These are phyloP conservation scores for Macrocentrus cingulum DNA, from an alignment of 1,140 invertebrate species.

Conservation along the genomic window DNA sequence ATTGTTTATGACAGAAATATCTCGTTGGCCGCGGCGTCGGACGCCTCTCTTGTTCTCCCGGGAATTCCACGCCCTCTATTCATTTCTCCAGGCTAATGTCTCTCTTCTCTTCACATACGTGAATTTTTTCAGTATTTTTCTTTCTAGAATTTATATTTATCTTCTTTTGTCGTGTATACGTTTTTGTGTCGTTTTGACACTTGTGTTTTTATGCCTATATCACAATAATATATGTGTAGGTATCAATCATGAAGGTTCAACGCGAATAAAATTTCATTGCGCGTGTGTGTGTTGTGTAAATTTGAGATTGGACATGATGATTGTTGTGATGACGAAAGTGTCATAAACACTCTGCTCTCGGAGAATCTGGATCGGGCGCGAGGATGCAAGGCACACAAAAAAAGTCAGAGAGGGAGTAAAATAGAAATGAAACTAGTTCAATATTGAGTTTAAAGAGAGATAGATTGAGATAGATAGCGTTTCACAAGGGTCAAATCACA, in stretches of 20 bases:
- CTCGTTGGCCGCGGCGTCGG: background rate
- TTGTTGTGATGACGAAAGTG: too few relatives aligned
- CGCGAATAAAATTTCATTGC: too few relatives aligned
- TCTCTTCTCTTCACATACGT: background rate
- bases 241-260: too few relatives aligned
- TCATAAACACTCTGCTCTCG: background rate
- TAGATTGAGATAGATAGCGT: background rate
- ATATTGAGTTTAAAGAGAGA: constrained; percentile 1
- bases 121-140: background rate
- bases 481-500: background rate
- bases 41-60: background rate
- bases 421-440: background rate
- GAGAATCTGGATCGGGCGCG: background rate
- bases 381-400: background rate
- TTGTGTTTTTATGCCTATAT: too few relatives aligned
- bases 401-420: background rate
- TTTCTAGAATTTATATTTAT: background rate
- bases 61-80: background rate
- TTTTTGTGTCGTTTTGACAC: background rate
- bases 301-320: too few relatives aligned
- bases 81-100: too few relatives aligned
- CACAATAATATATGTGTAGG: too few relatives aligned
- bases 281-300: too few relatives aligned
- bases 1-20: constrained; percentile 20
- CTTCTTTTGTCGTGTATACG: background rate